Evolutionary conservation across 37 sponge, comb jelly and placozoan species (phyloP).

Genomic region (Bolinopsis microptera): DNA sequence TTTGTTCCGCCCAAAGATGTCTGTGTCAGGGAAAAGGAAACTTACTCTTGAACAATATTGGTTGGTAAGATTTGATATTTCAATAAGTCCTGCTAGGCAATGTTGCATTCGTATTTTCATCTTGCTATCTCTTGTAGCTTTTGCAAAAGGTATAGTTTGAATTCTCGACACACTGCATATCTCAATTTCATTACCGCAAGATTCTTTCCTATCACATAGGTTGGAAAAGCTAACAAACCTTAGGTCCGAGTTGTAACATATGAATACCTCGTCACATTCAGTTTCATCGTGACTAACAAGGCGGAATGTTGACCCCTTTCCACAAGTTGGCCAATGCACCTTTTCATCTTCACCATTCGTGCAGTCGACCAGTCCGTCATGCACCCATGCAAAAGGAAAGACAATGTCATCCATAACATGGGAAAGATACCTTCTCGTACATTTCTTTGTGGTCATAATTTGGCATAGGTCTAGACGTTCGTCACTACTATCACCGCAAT

Average conservation of each 20-base stretch:
- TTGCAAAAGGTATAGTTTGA: background rate
- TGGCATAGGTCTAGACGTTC: background rate
- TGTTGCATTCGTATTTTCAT: background rate
- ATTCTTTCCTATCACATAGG: background rate
- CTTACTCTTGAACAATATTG: background rate
- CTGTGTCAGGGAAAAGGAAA: background rate
- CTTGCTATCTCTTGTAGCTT: background rate
- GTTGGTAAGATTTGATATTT: background rate
- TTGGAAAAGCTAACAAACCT: background rate
- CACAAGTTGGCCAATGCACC: background rate
- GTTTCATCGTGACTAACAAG: too few relatives aligned
- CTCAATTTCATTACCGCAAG: background rate
- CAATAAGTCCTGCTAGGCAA: background rate
- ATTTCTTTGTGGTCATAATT: background rate
- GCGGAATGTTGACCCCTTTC: background rate
- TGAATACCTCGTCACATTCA: background rate
- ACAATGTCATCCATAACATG: background rate
- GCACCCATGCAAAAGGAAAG: background rate
- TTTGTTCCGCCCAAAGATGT: background rate
- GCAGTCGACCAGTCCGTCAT: background rate
- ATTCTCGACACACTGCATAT: background rate
- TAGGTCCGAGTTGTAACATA: background rate
- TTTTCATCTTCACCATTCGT: background rate
- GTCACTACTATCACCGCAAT: background rate
- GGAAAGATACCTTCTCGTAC: background rate